Conservation (phyloP, 2,888 invertebrate genomes). For the Pemphredon lugubris region DNA sequence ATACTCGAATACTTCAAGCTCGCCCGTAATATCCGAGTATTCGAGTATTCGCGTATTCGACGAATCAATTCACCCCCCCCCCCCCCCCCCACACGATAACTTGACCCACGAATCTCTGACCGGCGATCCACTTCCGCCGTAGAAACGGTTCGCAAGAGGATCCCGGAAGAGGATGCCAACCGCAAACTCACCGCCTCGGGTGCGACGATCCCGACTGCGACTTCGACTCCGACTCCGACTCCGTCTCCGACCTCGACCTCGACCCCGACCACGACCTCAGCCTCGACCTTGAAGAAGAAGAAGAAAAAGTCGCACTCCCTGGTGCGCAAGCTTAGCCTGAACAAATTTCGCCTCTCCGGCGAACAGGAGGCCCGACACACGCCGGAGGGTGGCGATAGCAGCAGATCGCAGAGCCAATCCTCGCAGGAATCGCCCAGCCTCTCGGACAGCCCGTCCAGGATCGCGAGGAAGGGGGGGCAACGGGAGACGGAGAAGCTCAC, state of each 20-base stretch:
- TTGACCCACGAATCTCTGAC: constrained; percentile 25
- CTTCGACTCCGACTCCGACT: too few relatives aligned
- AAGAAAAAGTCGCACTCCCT: constrained; percentile 70
- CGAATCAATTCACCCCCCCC: too few relatives aligned
- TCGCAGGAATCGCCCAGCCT: constrained; percentile 75
- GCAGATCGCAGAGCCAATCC: constrained; percentile 75
- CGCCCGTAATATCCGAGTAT: not conserved
- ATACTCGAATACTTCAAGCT: not conserved
- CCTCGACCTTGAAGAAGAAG: constrained; percentile 61
- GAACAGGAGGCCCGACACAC: constrained; percentile 68
- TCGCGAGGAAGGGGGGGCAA: constrained; percentile 56
- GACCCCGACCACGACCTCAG: not conserved
- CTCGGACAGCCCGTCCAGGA: constrained; percentile 65
- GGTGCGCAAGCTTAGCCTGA: constrained; percentile 75
- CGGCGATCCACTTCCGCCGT: constrained; percentile 20
- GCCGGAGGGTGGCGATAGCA: constrained; percentile 77
- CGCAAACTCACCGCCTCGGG: too few relatives aligned
- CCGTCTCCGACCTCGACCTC: too few relatives aligned
- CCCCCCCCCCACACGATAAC: too few relatives aligned
- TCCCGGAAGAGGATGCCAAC: constrained; percentile 49
- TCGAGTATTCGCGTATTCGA: too few relatives aligned
- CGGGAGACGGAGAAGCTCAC: constrained; percentile 27
- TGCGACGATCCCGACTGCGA: too few relatives aligned
- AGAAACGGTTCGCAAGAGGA: constrained; percentile 49
- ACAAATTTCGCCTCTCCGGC: constrained; percentile 71